phyloP scores from a whole-genome alignment of 2,888 invertebrate genomes.

The Allophyes oxyacanthae region DNA sequence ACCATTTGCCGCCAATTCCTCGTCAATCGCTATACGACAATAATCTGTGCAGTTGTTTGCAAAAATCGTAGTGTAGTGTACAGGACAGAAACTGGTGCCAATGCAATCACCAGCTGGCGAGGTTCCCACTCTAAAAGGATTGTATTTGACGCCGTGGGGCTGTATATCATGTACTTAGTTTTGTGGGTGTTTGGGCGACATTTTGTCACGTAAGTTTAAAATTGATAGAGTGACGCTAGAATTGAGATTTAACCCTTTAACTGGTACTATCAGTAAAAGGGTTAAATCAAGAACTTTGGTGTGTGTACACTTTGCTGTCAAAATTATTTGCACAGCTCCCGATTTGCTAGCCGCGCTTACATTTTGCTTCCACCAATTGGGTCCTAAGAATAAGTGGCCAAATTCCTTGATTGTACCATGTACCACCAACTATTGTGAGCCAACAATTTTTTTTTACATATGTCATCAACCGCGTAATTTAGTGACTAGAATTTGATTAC shows the following conservation, averaged over 20 bases:
- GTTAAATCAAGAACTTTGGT: too few species aligned
- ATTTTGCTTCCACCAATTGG: too few species aligned
- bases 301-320: too few species aligned
- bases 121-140: slow-evolving; percentile 70
- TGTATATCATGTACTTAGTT: slow-evolving; percentile 37
- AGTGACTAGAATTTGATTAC: too few species aligned
- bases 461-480: too few species aligned
- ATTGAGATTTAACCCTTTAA: neutral
- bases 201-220: slow-evolving; percentile 26
- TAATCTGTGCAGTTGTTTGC: slow-evolving; percentile 44
- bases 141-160: slow-evolving; percentile 55
- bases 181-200: neutral
- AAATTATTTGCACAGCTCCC: too few species aligned
- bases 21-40: slow-evolving; percentile 28
- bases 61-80: slow-evolving; percentile 39
- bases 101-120: slow-evolving; percentile 67
- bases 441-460: too few species aligned
- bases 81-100: slow-evolving; percentile 62
- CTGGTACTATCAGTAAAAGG: too few species aligned
- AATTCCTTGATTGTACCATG: too few species aligned
- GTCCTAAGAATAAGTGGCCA: too few species aligned
- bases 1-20: slow-evolving; percentile 33
- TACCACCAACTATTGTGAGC: too few species aligned
- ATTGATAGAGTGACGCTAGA: slow-evolving; percentile 4
- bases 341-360: too few species aligned